Evolutionary conservation across 1,140 invertebrate species (phyloP).

Genomic region (Ips nitidus): DNA sequence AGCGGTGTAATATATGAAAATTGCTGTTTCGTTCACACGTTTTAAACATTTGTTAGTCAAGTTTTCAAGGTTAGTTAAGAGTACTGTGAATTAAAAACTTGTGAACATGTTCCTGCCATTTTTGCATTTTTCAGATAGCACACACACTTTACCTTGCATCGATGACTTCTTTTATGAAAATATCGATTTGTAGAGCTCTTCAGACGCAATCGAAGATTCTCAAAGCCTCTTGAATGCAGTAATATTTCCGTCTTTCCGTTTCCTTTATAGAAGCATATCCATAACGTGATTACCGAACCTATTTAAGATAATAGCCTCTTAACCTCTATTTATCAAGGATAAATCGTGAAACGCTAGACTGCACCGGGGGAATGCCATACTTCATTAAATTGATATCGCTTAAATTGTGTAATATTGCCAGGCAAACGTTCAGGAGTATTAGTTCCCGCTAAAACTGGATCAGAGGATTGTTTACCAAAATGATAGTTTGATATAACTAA

Average conservation of each 20-base stretch:
- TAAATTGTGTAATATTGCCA: background rate
- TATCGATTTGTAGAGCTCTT: too few species aligned
- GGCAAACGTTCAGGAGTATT: background rate
- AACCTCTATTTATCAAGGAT: slow-evolving; percentile 6
- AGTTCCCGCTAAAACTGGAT: background rate
- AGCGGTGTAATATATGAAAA: too few species aligned
- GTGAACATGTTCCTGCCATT: too few species aligned
- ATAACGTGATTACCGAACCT: slow-evolving; percentile 1
- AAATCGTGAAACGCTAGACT: background rate
- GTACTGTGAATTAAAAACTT: too few species aligned
- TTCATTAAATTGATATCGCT: slow-evolving; percentile 2
- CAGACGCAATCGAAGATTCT: too few species aligned
- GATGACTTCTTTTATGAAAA: too few species aligned
- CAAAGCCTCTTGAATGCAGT: too few species aligned
- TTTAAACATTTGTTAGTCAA: too few species aligned
- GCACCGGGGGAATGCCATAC: background rate
- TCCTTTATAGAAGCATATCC: background rate
- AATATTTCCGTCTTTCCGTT: background rate
- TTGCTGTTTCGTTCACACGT: too few species aligned
- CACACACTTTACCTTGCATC: too few species aligned
- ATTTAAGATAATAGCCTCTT: slow-evolving; percentile 6
- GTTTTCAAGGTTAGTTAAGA: too few species aligned
- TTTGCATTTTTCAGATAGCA: too few species aligned
- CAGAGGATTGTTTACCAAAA: background rate
- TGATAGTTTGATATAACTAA: background rate